These are phyloP conservation scores for Brevimyrus niger DNA, from an alignment of 2,113 vertebrate genomes.

Conservation along the genomic window DNA sequence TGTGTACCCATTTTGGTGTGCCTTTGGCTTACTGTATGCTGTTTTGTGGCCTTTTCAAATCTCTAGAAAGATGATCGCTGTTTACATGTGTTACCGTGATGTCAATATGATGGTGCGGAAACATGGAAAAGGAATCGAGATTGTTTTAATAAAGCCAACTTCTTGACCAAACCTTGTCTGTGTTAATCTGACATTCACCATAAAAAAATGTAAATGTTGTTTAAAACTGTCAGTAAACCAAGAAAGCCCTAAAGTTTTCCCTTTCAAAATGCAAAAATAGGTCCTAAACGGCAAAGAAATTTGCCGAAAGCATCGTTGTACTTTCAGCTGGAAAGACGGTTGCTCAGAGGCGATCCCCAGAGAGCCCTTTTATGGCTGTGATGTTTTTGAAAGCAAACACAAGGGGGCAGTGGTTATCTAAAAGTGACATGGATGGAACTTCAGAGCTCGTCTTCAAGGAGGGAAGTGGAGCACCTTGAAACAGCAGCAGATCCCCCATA, in stretches of 20 bases:
- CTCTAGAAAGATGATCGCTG: background rate
- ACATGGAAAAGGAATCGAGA: constrained; percentile 1
- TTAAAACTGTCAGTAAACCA: background rate
- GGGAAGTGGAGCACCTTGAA: background rate
- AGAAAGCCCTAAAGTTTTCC: background rate
- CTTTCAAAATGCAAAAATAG: background rate
- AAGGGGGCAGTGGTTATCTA: constrained; percentile 31
- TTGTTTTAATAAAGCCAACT: constrained; percentile 11
- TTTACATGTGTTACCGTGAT: constrained; percentile 13
- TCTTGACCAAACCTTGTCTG: background rate
- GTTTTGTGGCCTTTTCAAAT: constrained; percentile 12
- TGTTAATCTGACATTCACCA: background rate
- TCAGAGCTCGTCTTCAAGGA: background rate
- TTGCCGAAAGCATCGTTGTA: background rate
- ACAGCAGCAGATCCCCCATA: background rate
- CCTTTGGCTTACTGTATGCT: constrained; percentile 19
- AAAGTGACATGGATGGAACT: background rate
- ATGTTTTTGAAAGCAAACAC: constrained; percentile 14
- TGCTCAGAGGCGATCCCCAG: background rate
- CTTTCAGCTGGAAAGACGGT: background rate
- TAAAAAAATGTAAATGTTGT: background rate
- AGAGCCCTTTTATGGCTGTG: background rate
- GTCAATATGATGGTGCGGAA: background rate
- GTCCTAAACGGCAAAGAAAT: background rate
- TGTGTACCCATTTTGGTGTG: constrained; percentile 2